Base-by-base conservation (phyloP, 2,888 invertebrate genomes). In the Cancer borealis region DNA sequence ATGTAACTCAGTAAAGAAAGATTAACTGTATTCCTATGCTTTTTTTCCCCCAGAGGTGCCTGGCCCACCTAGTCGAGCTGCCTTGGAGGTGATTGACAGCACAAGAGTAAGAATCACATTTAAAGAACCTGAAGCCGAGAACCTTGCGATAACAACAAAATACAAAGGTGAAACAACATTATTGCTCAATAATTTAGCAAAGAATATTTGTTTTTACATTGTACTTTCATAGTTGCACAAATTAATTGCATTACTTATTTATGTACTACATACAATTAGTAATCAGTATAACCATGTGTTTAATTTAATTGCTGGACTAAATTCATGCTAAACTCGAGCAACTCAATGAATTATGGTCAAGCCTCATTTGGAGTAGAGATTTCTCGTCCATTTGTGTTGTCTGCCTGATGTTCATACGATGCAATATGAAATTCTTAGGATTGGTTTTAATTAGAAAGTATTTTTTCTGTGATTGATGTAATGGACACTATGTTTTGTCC, bases 61-160 rank as follows among this genome's bases (percentile, higher is more conserved):
- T 84, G 98, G 98, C 96, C 97, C 98, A 6, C 98, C 98, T 0
- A 97, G 98, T n/a, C 97, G 98, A 30, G 98, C 99, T 0, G 98
- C 98, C 14, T 97, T 99, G 84, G 98, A 98, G 96, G 97, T 97
- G 3, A 96, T 97, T 93, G 98, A 97, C 96, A 97, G 97, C 95
- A 97, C 97, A 95, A 97, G 98, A 0, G 97, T 98, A 17, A 97
- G 97, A 94, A 97, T 98, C 54, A 97, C 97, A 95, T 97, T 98
- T 96, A 97, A 98, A 95, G 98, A 98, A 96, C 98, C 98, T 45
- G 97, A 98, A 88, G 97, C 97, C 95, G 97, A 97, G 96, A 98
- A 98, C 96, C 98, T 98, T 30, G 97, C 98, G 21, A 98, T 99
- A 95, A 98, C 98, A 96, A 99, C 99, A 73, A 99, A 99, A 97